Base-by-base conservation (phyloP, 2,888 invertebrate species). In the Prosapia bicincta region DNA sequence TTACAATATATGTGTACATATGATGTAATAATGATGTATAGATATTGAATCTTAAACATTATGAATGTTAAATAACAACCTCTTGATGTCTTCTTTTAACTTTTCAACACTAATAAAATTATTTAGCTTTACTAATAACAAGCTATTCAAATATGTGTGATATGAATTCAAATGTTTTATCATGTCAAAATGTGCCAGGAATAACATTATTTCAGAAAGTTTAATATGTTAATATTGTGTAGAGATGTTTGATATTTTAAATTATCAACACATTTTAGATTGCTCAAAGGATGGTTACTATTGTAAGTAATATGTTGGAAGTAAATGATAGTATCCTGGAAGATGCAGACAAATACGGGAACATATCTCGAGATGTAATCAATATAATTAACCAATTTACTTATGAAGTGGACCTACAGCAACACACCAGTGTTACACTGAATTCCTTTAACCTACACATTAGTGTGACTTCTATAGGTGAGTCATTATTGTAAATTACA, bases 271-370 rank as follows among this genome's bases (percentile, higher is more conserved):
- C 25, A 25, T 76, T 76, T 5, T 24, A 76, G 76, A 76, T 76
- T 20, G 76, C 76, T 10, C 65, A 71, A 20, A 76, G 69, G 9
- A 71, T 76, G 74, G 24, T 76, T 3, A 32, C 32, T 13, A 67
- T 74, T 3, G 20, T 76, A 10, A 76, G 76, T 54, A 76, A 74
- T 25, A 69, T 76, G 23, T 28, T 76, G 67, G 76, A 76, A 23
- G 71, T 74, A 26, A 74, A 76, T 23, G 26, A 28, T 1, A 70
- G 67, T 2, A 67, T 74, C n/a, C 38, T 76, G 67, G 71, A 68
- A 25, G 66, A 74, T 0, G 74, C 68, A 0, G 76, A 76, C 26
- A 66, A 23, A 15, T 30, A 76, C 38, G 74, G 76, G 3, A 70
- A 66, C 9, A 43, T 71, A 10, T 71, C 76, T 20, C 65, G 54